Percentiles rank a stretch among this genome's conserved stretches.
These are phyloP conservation scores for Paragorgia papillata DNA, from an alignment of 92 coral and sea anemone species.

Conservation along the genomic window DNA sequence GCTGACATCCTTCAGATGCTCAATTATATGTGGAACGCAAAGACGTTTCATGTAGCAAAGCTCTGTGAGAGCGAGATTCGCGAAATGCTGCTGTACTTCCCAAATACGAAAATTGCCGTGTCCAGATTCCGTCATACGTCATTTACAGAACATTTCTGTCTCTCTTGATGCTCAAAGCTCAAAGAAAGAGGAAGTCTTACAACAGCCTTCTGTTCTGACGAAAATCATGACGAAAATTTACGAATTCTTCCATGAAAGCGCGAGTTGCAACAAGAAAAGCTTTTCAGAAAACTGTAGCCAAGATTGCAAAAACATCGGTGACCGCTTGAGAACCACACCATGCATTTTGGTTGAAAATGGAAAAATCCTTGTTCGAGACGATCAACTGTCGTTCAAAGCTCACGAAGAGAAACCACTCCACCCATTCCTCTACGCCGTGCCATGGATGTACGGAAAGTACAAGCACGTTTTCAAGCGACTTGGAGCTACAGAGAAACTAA, in stretches of 20 bases:
- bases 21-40: conserved; percentile 1
- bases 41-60: neutral
- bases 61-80: conserved; percentile 25
- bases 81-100: conserved; percentile 28
- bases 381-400: conserved; percentile 59
- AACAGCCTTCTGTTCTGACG: neutral
- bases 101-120: conserved; percentile 54
- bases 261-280: neutral
- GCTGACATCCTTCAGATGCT: conserved; percentile 26
- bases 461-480: conserved; percentile 45
- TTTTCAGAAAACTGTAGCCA: conserved; percentile 14
- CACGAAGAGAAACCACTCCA: conserved; percentile 44
- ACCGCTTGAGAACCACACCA: conserved; percentile 37
- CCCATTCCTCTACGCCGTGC: conserved; percentile 67
- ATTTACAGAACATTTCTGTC: conserved; percentile 56
- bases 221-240: conserved; percentile 61
- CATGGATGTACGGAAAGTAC: conserved; percentile 49
- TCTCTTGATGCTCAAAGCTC: conserved; percentile 33
- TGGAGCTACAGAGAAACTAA: conserved; percentile 56
- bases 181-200: neutral
- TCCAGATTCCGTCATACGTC: conserved; percentile 55
- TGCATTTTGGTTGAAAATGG: conserved; percentile 11
- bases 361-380: conserved; percentile 21
- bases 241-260: conserved; percentile 44
- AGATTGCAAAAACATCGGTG: conserved; percentile 46